These are phyloP conservation scores for Cossypha heuglini DNA, from an alignment of 2,797 vertebrate species.

Conservation along the genomic window DNA sequence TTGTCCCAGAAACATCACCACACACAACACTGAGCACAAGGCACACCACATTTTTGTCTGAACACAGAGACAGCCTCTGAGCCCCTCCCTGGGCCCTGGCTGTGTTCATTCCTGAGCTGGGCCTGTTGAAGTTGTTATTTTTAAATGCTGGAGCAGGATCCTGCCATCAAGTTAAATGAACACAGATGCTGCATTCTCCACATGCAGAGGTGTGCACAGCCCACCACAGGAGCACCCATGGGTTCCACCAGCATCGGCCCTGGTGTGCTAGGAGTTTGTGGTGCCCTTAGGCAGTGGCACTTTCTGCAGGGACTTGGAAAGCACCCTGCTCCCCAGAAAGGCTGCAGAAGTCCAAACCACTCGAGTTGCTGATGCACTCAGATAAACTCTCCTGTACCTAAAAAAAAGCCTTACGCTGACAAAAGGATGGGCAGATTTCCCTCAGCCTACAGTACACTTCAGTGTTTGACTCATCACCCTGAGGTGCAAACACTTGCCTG, in stretches of 20 bases:
- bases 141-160: not conserved
- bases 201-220: accelerated
- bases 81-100: not conserved
- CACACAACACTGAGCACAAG: accelerated
- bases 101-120: accelerated
- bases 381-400: not conserved
- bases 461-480: not conserved
- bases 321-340: not conserved
- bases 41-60: not conserved
- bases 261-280: accelerated
- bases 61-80: accelerated
- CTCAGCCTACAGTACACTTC: not conserved
- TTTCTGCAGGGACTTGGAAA: not conserved
- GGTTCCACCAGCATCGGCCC: accelerated
- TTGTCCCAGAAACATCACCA: accelerated
- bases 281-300: not conserved
- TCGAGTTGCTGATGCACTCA: not conserved
- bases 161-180: not conserved
- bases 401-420: not conserved
- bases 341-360: not conserved
- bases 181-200: not conserved
- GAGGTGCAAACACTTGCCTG: not conserved
- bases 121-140: not conserved
- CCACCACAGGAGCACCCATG: accelerated
- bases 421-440: not conserved